Base-by-base conservation (phyloP, 2,797 vertebrate species). In the Paguma larvata region DNA sequence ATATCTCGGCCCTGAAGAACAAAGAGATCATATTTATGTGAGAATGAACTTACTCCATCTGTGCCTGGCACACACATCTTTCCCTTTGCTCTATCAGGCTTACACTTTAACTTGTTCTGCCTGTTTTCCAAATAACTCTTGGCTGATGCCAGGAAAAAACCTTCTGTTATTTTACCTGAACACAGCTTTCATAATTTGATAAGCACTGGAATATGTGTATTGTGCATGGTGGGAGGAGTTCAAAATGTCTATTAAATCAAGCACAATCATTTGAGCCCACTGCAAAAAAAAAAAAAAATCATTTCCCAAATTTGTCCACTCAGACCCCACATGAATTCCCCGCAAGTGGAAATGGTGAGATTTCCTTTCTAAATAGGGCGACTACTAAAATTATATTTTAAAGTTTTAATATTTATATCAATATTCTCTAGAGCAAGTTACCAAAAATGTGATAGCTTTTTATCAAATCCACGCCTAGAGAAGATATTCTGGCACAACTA, bases 41-140 rank as follows among this genome's bases (percentile, higher is more conserved):
- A 89, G 92, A 93, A 94, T 70, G n/a, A 94, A 77, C 87, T 93
- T 62, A 77, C 48, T 96, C 95, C 95, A 94, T 95, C 96, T 94
- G 96, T 67, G 93, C 75, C 89, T 92, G 86, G 92, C 88, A 91
- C 82, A 92, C 27, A 10, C 85, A 79, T 75, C 82, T 83, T 94
- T 75, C 77, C 41, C 82, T 84, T 87, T 53, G 30, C 75, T 83
- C 11, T 85, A 44, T n/a, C 18, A 87, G 38, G 51, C 79, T 53
- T 75, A 18, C 68, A 53, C 68, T 95, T 83, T 38, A 96, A 97
- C 88, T 94, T 59, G 90, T 63, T 97, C 92, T 90, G 92, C 92
- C 88, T 97, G 72, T 94, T 92, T 97, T 97, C 93, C 88, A 95
- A 96, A 85, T 78, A 84, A 80, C 72, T 92, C 82, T 72, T 80